A percentile compares a stretch with the other conserved stretches of the same genome.
phyloP scores from a whole-genome alignment of 1,140 invertebrate species.

The Holotrichia oblita region DNA sequence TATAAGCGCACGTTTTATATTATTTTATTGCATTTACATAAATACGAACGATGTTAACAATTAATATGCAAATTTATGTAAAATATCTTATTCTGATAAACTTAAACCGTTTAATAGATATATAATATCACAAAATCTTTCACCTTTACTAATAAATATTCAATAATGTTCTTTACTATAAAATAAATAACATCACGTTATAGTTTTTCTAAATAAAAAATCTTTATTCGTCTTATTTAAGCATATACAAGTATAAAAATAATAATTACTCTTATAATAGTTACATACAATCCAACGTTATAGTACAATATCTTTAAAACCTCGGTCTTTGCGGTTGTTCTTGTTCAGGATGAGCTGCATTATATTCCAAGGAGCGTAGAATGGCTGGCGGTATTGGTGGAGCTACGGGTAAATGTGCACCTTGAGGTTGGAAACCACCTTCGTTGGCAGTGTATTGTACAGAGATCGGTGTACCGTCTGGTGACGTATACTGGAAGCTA shows the following conservation, averaged over 20 bases:
- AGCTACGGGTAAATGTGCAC: slow-evolving; percentile 65
- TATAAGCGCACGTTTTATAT: too few species aligned
- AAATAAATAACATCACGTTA: not conserved
- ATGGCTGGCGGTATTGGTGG: slow-evolving; percentile 64
- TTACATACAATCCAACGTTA: slow-evolving; percentile 18
- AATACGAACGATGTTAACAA: too few species aligned
- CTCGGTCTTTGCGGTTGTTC: slow-evolving; percentile 41
- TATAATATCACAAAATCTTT: not conserved
- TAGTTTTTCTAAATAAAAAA: not conserved
- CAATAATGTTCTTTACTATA: not conserved
- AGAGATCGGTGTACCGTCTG: slow-evolving; percentile 63
- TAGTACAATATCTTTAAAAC: slow-evolving; percentile 18
- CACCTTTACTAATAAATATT: not conserved
- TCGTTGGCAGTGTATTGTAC: slow-evolving; percentile 67
- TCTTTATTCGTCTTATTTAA: slow-evolving; percentile 25
- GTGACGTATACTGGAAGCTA: slow-evolving; percentile 61
- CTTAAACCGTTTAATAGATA: not conserved
- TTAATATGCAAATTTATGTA: too few species aligned
- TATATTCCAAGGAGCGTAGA: slow-evolving; percentile 58
- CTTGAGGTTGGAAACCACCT: slow-evolving; percentile 64
- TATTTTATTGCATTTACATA: too few species aligned
- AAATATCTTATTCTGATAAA: too few species aligned
- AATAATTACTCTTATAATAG: not conserved
- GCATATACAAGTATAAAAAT: slow-evolving; percentile 14
- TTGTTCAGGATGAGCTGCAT: slow-evolving; percentile 56